Evolutionary conservation across 1,140 invertebrate species (phyloP).

Genomic region (Zaprionus nigranus): DNA sequence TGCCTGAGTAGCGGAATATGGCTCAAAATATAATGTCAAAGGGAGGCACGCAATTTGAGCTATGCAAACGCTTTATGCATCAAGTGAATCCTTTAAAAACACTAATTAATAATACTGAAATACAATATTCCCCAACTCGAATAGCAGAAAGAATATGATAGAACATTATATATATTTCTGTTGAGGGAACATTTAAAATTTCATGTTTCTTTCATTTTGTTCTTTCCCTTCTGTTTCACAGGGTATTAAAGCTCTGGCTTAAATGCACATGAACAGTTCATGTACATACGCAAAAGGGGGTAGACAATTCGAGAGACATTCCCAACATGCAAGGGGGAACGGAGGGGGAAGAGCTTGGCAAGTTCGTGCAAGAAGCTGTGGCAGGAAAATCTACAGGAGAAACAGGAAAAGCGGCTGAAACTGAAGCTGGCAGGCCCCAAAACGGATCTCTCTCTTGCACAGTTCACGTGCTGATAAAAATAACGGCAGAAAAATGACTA

Average conservation of each 20-base stretch:
- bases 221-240: neutral
- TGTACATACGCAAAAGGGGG: neutral
- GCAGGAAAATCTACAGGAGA: conserved; percentile 9
- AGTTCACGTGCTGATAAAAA: conserved; percentile 75
- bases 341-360: neutral
- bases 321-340: neutral
- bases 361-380: conserved; percentile 10
- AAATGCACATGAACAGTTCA: neutral
- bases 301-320: conserved; percentile 59
- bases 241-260: neutral
- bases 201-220: neutral
- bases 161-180: neutral
- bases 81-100: neutral
- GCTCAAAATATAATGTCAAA: neutral
- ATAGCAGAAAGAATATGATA: neutral
- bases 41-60: neutral
- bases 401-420: conserved; percentile 30
- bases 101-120: neutral
- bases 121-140: neutral
- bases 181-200: neutral
- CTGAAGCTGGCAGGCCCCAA: conserved; percentile 14
- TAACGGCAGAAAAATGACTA: conserved; percentile 78
- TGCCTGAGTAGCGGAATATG: neutral
- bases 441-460: conserved; percentile 60
- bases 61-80: neutral